phyloP scores from a whole-genome alignment of 2,113 vertebrate genomes.

The Leuciscus idus region DNA sequence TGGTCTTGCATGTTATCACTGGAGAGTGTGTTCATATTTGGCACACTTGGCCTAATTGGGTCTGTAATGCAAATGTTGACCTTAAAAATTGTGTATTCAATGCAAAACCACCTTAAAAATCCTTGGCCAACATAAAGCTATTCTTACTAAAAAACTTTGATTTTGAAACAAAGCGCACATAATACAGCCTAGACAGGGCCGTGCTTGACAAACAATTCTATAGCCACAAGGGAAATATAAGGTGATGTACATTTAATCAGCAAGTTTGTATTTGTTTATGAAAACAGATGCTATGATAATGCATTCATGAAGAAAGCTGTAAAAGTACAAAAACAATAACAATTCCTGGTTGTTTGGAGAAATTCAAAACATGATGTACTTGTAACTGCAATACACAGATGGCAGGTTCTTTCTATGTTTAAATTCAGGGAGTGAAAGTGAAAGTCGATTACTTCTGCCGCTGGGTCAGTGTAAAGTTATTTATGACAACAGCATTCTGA shows the following conservation, averaged over 20 bases:
- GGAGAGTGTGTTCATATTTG: background rate
- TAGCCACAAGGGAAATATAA: background rate
- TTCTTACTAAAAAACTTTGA: background rate
- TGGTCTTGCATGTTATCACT: background rate
- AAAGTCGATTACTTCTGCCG: background rate
- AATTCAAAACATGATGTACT: background rate
- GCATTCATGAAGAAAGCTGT: background rate
- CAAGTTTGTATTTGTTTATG: background rate
- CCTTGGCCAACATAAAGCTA: conserved; percentile 17
- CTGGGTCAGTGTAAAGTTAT: background rate
- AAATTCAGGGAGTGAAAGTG: background rate
- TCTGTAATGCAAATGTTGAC: background rate
- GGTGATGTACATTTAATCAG: background rate
- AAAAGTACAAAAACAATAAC: background rate
- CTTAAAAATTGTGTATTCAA: background rate
- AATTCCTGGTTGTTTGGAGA: background rate
- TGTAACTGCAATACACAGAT: background rate
- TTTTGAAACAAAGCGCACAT: background rate
- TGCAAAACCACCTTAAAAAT: conserved; percentile 15
- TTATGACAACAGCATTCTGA: background rate
- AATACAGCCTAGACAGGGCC: background rate
- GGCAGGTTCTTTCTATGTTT: background rate
- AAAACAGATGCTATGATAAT: conserved; percentile 15
- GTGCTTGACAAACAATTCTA: background rate
- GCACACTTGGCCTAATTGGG: conserved; percentile 8